phyloP scores from a whole-genome alignment of 1,140 invertebrate species.

The Panagrolaimus sp. region DNA sequence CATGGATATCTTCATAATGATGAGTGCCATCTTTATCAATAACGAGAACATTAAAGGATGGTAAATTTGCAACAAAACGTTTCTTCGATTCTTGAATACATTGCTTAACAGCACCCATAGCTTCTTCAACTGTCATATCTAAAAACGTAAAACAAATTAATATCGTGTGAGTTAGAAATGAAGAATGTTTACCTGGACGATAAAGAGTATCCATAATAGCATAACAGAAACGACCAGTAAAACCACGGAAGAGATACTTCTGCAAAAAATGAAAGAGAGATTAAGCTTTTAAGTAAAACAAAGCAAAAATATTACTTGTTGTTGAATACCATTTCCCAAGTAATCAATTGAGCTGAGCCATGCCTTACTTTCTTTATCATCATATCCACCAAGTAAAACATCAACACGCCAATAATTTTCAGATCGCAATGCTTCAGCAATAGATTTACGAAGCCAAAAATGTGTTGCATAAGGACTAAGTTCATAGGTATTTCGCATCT shows the following conservation, averaged over 20 bases:
- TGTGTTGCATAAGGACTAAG: slow-evolving; percentile 82
- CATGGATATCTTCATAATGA: slow-evolving; percentile 64
- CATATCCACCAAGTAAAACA: slow-evolving; percentile 79
- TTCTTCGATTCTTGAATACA: slow-evolving; percentile 71
- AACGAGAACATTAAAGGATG: slow-evolving; percentile 80
- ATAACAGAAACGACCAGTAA: slow-evolving; percentile 83
- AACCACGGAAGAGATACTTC: slow-evolving; percentile 88
- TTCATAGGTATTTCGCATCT: slow-evolving; percentile 89
- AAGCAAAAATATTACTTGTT: background rate
- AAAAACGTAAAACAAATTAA: slow-evolving; percentile 54
- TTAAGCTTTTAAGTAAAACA: background rate
- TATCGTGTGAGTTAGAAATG: slow-evolving; percentile 7
- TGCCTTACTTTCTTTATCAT: slow-evolving; percentile 64
- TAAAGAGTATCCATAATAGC: slow-evolving; percentile 88
- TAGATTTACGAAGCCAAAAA: slow-evolving; percentile 81
- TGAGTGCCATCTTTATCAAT: slow-evolving; percentile 78
- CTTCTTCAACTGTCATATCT: slow-evolving; percentile 77
- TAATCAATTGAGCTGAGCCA: slow-evolving; percentile 55
- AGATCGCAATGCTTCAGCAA: slow-evolving; percentile 85
- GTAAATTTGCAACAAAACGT: slow-evolving; percentile 81
- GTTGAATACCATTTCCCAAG: slow-evolving; percentile 42
- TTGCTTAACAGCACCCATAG: slow-evolving; percentile 75
- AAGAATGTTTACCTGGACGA: slow-evolving; percentile 66
- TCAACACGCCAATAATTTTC: slow-evolving; percentile 80
- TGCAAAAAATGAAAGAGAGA: no score